phyloP scores from a whole-genome alignment of 2,888 invertebrate species.

The Harpagoxenus sublaevis region DNA sequence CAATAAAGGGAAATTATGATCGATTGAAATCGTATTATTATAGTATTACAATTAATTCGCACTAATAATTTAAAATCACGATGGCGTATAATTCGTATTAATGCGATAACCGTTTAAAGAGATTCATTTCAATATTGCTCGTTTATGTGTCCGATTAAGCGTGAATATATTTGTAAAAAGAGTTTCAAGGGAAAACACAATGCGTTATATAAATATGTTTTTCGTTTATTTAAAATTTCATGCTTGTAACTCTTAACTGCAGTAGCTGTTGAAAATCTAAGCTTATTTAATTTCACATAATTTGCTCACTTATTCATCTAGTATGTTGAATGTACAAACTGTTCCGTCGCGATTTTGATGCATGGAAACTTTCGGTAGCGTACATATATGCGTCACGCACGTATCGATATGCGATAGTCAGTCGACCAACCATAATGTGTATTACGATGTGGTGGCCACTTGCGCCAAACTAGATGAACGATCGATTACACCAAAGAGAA shows the following conservation, averaged over 20 bases:
- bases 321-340: neutral
- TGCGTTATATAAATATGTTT: neutral
- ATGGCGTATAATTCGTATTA: neutral
- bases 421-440: conserved; percentile 39
- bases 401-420: conserved; percentile 32
- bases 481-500: conserved; percentile 25
- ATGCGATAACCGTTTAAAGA: neutral
- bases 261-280: neutral
- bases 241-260: neutral
- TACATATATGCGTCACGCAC: neutral
- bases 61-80: neutral
- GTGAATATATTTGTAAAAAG: neutral
- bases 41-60: neutral
- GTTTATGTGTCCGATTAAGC: neutral
- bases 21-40: neutral
- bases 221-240: neutral
- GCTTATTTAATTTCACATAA: neutral
- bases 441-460: conserved; percentile 33
- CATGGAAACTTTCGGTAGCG: neutral
- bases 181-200: neutral
- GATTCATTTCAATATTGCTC: neutral
- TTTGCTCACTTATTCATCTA: neutral
- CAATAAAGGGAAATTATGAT: neutral
- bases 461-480: conserved; percentile 8
- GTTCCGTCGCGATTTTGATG: conserved; percentile 15